Evolutionary conservation across 2,797 vertebrate genomes (phyloP), one percentile per base, ranked within the genome.

Genomic region (Apogon hyalosoma): DNA sequence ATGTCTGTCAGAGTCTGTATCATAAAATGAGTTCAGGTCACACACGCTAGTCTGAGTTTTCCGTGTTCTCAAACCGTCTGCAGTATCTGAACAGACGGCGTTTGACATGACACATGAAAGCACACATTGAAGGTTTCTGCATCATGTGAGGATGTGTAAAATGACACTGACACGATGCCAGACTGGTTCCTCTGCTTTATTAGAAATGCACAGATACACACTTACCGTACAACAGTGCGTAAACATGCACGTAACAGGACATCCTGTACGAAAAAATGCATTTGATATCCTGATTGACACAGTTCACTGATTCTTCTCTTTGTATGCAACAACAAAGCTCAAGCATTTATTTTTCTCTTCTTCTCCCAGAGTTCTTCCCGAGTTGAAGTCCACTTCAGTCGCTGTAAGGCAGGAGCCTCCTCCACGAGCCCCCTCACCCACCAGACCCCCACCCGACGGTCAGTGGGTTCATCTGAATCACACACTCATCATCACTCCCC

Each of bases 371-470:
- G 68, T 88, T 24, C 68, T 84, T 36, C 70, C 88, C 31, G 88
- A 87, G 9, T 39, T 57, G 0, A 85, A 57, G 60, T 31, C 82
- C 3, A 40, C 79, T 13, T n/a, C 77, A 0, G 58, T 75, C 0
- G n/a, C 78, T 6, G 63, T 82, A 28, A 91, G 56, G 75, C 88
- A 79, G 69, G 84, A 91, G 11, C 40, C 82, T 19, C 59, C 70
- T 19, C 82, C 55, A 41, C 82, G 65, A 7, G 60, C 18, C 28
- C 54, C 77, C 0, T 72, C 92, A 0, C 88, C 91, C 13, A 2
- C 10, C 52, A 80, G 79, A 80, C 83, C 87, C 0, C 83, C 87
- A 28, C 69, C 89, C 31, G 88, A 91, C 41, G 91, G 94, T 94
- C 41, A 56, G 91, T 75, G 47, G 15, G 4, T 28, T 58, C 19